phyloP scores from a whole-genome alignment of 2,113 vertebrate genomes.

The Cottus gobio region DNA sequence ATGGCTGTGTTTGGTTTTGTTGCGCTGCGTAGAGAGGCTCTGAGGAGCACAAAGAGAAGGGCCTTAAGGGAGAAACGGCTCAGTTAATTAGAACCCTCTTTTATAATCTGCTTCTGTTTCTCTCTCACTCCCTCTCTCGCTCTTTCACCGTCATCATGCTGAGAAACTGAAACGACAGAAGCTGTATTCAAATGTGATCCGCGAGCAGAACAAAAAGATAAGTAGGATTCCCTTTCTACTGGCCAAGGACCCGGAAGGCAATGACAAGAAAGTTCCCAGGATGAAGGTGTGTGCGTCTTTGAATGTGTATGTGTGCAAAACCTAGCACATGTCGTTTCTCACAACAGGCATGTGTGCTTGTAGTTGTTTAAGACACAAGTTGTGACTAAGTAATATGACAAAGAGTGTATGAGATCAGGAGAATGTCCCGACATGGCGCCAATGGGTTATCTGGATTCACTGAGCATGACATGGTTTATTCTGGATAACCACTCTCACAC shows the following conservation, averaged over 20 bases:
- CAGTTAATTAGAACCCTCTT: slow-evolving; percentile 80
- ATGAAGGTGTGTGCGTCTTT: slow-evolving; percentile 76
- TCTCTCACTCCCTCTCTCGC: slow-evolving; percentile 8
- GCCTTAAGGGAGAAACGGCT: slow-evolving; percentile 75
- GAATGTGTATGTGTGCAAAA: slow-evolving; percentile 28
- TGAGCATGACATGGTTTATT: not conserved
- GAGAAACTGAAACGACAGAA: slow-evolving; percentile 89
- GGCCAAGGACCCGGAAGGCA: slow-evolving; percentile 70
- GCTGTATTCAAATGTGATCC: slow-evolving; percentile 89
- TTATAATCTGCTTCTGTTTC: slow-evolving; percentile 71
- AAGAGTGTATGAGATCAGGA: not conserved
- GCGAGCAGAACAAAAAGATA: slow-evolving; percentile 87
- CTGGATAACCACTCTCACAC: not conserved
- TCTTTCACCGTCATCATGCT: slow-evolving; percentile 78
- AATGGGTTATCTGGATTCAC: not conserved
- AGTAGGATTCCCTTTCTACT: slow-evolving; percentile 69
- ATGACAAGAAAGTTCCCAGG: slow-evolving; percentile 75
- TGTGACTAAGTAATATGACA: not conserved
- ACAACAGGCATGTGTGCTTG: not conserved
- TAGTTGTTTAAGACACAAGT: not conserved
- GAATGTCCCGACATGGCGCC: not conserved
- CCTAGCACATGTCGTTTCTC: slow-evolving; percentile 2
- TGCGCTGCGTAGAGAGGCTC: slow-evolving; percentile 64
- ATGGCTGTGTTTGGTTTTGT: slow-evolving; percentile 72
- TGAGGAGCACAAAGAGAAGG: slow-evolving; percentile 68